Percentiles rank a stretch among this genome's conserved stretches.
These are phyloP conservation scores for Notospermus geniculatus DNA, from an alignment of 1,140 invertebrate species.

Conservation along the genomic window DNA sequence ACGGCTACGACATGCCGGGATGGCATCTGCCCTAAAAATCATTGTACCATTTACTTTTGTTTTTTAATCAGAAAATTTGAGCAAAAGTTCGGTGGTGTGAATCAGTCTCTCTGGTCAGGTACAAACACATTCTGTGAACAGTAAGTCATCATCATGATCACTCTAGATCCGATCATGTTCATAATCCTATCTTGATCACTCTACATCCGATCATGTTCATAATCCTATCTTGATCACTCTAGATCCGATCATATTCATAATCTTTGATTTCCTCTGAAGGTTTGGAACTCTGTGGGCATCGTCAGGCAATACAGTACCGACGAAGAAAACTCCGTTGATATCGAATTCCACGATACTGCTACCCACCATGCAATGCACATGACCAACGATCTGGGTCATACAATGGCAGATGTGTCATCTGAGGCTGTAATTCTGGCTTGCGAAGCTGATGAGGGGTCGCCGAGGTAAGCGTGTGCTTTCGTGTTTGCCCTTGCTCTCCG, in stretches of 20 bases:
- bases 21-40: too few species aligned
- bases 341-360: slow-evolving; percentile 91
- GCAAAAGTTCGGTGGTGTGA: too few species aligned
- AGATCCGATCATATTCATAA: too few species aligned
- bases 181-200: background rate
- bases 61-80: too few species aligned
- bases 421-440: slow-evolving; percentile 78
- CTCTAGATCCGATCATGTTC: too few species aligned
- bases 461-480: slow-evolving; percentile 56
- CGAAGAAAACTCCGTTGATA: slow-evolving; percentile 73
- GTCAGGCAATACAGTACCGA: slow-evolving; percentile 52
- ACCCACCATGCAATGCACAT: slow-evolving; percentile 87
- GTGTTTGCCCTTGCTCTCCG: background rate
- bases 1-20: background rate
- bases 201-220: too few species aligned
- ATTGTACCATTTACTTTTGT: too few species aligned
- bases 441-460: slow-evolving; percentile 58
- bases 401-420: slow-evolving; percentile 78
- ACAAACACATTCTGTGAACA: too few species aligned
- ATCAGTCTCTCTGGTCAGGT: too few species aligned
- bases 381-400: slow-evolving; percentile 72
- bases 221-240: background rate
- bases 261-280: slow-evolving; percentile 27
- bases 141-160: too few species aligned
- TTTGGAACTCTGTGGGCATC: slow-evolving; percentile 57